Percentiles rank a stretch among this genome's conserved stretches.
Conservation (phyloP, 2,888 invertebrate genomes). For the Willowsia nigromaculata region DNA sequence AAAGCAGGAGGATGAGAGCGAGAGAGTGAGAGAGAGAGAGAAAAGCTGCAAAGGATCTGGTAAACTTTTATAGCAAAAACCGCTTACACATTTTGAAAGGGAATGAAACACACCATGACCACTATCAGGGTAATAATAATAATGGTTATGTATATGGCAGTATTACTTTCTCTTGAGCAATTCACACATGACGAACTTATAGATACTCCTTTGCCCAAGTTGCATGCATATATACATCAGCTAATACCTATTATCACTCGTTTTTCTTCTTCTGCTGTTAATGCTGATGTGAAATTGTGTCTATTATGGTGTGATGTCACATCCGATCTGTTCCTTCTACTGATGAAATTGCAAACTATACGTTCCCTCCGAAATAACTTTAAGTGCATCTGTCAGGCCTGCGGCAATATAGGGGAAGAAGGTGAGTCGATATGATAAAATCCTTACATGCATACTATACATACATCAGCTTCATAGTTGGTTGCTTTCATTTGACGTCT, state of each 20-base stretch:
- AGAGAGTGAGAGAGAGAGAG: no score
- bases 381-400: neutral
- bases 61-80: slow-evolving; percentile 42
- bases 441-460: neutral
- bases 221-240: neutral
- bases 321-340: slow-evolving; percentile 7
- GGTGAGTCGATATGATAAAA: slow-evolving; percentile 14
- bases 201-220: neutral
- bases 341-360: slow-evolving; percentile 11
- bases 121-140: neutral
- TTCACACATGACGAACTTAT: neutral
- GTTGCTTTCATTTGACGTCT: slow-evolving; percentile 45
- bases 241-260: neutral
- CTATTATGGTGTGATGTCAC: neutral
- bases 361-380: slow-evolving; percentile 1
- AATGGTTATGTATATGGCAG: slow-evolving; percentile 1
- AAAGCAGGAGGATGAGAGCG: no score
- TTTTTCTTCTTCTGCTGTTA: neutral
- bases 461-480: slow-evolving; percentile 17
- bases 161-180: neutral
- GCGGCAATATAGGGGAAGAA: neutral
- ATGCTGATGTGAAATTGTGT: neutral
- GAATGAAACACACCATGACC: slow-evolving; percentile 35
- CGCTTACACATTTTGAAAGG: slow-evolving; percentile 47
- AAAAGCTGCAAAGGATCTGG: slow-evolving; percentile 31